Evolutionary conservation across 2,113 vertebrate species (phyloP), one percentile per base, ranked within the genome.

Genomic region (Trochalopteron elliotii): DNA sequence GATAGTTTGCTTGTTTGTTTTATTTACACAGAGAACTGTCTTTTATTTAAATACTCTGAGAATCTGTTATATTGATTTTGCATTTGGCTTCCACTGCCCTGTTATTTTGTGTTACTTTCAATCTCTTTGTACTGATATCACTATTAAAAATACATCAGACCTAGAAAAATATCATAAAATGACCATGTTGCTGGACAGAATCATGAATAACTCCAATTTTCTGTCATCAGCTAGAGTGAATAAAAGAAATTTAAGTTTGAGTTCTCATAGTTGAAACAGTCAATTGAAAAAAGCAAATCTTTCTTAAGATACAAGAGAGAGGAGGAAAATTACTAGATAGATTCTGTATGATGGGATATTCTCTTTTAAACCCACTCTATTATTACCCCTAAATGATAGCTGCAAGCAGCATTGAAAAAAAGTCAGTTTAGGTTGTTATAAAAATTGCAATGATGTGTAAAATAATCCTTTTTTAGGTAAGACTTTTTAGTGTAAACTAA

Each of bases 381-480:
- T 96, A 95, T 97, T 96, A 96, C 80, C 92, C 35, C 70, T 84
- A 95, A 96, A 95, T 96, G 88, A 90, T 92, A 92, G 83, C 72
- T 94, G 83, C 56, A 93, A 93, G 80, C 72, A 92, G 28, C 74
- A 84, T 53, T 84, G 65, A 96, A 95, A 96, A 64, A 44, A 92
- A 90, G 6, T 93, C 74, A 1, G 0, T 91, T 91, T 57, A 91
- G 31, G 22, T 67, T 96, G 92, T 55, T 96, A 83, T 49, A 89
- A 87, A 89, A 65, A 71, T 45, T 95, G 69, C 80, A 96, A 39
- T 89, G 90, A 93, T 95, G 96, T 94, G 92, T 96, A 96, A 96
- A 97, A 89, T 93, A 92, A 86, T 93, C 35, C 45, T 5, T 57
- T 90, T 83, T 90, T 50, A 84, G 82, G 74, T 90, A 87, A 87